Evolutionary conservation across 92 coral and sea anemone genomes (phyloP).

Genomic region (Heteractis magnifica): DNA sequence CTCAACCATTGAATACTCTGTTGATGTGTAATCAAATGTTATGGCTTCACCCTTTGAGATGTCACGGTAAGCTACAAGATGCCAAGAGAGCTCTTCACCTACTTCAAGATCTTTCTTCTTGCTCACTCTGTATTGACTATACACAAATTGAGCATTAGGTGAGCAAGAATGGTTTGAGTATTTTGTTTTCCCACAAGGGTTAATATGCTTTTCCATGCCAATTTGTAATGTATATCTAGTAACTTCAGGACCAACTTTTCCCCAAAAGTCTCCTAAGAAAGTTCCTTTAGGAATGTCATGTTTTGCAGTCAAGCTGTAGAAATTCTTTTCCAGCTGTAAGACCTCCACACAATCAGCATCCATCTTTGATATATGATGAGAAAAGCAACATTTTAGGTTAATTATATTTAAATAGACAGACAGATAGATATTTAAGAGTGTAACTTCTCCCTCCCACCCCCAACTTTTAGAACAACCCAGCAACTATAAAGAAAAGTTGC

Average conservation of each 20-base stretch:
- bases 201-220: slow-evolving; percentile 43
- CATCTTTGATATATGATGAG: slow-evolving; percentile 28
- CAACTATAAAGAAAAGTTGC: too few relatives aligned
- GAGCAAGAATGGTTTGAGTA: slow-evolving; percentile 55
- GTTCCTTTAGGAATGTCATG: slow-evolving; percentile 48
- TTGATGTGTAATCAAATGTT: slow-evolving; percentile 42
- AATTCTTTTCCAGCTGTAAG: slow-evolving; percentile 26
- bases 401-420: too few relatives aligned
- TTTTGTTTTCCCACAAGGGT: slow-evolving; percentile 9
- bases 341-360: slow-evolving; percentile 49
- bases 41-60: slow-evolving; percentile 48
- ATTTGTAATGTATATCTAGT: slow-evolving; percentile 44
- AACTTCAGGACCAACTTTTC: slow-evolving; percentile 27
- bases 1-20: slow-evolving; percentile 40
- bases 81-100: slow-evolving; percentile 42
- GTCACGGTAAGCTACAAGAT: slow-evolving; percentile 38
- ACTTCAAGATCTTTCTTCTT: not conserved
- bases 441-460: too few relatives aligned
- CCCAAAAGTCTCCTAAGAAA: slow-evolving; percentile 60
- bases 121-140: not conserved
- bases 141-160: not conserved
- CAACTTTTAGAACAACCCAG: too few relatives aligned
- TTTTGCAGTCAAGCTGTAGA: slow-evolving; percentile 42
- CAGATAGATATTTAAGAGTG: too few relatives aligned
- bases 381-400: not conserved